Evolutionary conservation across 2,113 vertebrate species (phyloP).

Genomic region (Polypterus senegalus): DNA sequence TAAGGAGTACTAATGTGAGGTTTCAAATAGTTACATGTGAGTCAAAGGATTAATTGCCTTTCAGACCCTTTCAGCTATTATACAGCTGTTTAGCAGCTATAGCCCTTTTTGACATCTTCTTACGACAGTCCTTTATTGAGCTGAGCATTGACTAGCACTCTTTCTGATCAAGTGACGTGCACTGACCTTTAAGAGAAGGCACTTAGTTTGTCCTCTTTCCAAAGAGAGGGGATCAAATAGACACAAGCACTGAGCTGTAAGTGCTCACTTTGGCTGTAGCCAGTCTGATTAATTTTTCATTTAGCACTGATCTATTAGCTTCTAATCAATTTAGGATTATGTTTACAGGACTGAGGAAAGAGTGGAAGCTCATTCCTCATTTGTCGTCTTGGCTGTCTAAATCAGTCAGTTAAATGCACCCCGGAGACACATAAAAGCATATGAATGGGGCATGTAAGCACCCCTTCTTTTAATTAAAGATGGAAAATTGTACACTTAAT

Average conservation of each 20-base stretch:
- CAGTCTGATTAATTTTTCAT: slow-evolving; percentile 77
- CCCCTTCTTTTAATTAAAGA: slow-evolving; percentile 61
- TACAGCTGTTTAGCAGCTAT: too few species aligned
- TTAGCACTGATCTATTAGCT: slow-evolving; percentile 56
- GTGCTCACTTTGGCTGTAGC: slow-evolving; percentile 41
- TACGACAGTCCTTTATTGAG: slow-evolving; percentile 15
- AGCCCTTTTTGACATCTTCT: not conserved
- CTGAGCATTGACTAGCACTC: slow-evolving; percentile 10
- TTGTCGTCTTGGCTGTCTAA: slow-evolving; percentile 51
- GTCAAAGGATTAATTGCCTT: too few species aligned
- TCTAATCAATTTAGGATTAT: slow-evolving; percentile 64
- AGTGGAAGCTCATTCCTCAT: slow-evolving; percentile 39
- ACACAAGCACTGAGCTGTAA: slow-evolving; percentile 44
- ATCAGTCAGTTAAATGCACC: slow-evolving; percentile 55
- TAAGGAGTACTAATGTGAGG: too few species aligned
- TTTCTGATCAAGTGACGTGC: slow-evolving; percentile 20
- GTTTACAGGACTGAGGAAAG: slow-evolving; percentile 57
- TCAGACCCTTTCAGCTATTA: too few species aligned
- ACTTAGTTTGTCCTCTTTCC: slow-evolving; percentile 45
- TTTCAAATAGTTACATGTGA: too few species aligned
- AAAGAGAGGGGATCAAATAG: slow-evolving; percentile 51
- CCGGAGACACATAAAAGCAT: slow-evolving; percentile 41
- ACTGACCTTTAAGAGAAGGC: slow-evolving; percentile 32
- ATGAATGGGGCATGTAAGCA: slow-evolving; percentile 49
- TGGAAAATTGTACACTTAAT: slow-evolving; percentile 32